Base-by-base conservation (phyloP, 2,888 invertebrate species). In the Agrenia bidenticulata region DNA sequence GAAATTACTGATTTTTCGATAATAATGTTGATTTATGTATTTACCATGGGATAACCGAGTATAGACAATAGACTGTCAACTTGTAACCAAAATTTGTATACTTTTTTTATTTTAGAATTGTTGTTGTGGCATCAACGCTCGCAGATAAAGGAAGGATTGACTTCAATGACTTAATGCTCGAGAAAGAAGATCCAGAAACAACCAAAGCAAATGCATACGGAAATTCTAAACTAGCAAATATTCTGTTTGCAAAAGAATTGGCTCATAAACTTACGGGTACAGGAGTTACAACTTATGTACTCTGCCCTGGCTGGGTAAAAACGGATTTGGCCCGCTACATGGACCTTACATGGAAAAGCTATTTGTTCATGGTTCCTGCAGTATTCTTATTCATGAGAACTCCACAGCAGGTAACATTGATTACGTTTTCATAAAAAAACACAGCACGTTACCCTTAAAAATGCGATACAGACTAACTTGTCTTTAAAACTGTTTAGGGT, bases 301-400 rank as follows among this genome's bases (percentile, higher is more conserved):
- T 88, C 69, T 90, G 89, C 77, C 92, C 92, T 1, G 92, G 91
- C 7, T 89, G 90, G 82, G 88, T 88, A 53, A 88, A 87, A 75
- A 91, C 91, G 0, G 87, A 87, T 69, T 80, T 92, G 55, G 89
- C 89, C 78, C 84, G 90, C 80, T 84, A 85, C 77, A 86, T 70
- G 81, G 79, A 80, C 55, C 77, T 83, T 45, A 86, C 83, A 77
- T 89, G 89, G 88, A 88, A 88, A 77, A 88, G 88, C 78, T 88
- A 87, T 77, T 79, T 90, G 27, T 68, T 89, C 2, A 85, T 90
- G 79, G 82, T 86, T 0, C 90, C 91, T 0, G 78, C 90, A 7
- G 86, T 88, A 5, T 81, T 88, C 41, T 79, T 89, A 37, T 88
- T 86, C 79, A 85, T 92, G 84, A 84, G 88, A 71, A 86, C 87